Percentiles rank a stretch among this genome's conserved stretches.
phyloP scores from a whole-genome alignment of 2,888 invertebrate genomes.

The Synergus umbraculus region DNA sequence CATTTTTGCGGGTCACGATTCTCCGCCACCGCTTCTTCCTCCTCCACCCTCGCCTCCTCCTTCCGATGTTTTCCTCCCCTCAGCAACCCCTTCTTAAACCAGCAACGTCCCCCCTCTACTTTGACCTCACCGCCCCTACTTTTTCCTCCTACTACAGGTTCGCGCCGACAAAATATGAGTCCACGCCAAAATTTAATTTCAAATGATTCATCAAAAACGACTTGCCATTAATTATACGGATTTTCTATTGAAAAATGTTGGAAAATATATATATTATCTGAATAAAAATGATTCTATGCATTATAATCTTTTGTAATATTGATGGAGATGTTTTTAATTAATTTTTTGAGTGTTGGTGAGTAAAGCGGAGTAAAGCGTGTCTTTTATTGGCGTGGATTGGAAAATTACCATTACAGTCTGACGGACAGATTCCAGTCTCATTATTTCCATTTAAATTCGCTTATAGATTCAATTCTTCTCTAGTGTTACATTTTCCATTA shows the following conservation, averaged over 20 bases:
- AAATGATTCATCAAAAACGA: constrained; percentile 21
- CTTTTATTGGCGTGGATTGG: too few relatives aligned
- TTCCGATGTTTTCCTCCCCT: constrained; percentile 39
- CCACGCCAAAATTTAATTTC: constrained; percentile 26
- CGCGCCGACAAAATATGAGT: constrained; percentile 23
- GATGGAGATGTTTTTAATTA: background rate
- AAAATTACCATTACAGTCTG: too few relatives aligned
- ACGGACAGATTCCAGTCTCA: too few relatives aligned
- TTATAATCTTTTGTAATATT: background rate
- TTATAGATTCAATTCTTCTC: too few relatives aligned
- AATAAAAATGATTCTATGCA: background rate
- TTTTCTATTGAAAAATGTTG: background rate
- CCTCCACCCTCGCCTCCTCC: constrained; percentile 32
- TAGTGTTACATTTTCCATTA: too few relatives aligned
- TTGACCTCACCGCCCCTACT: constrained; percentile 32
- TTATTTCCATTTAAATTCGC: too few relatives aligned
- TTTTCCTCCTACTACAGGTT: constrained; percentile 37
- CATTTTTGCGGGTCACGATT: constrained; percentile 41
- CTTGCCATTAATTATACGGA: background rate
- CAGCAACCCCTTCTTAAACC: constrained; percentile 39
- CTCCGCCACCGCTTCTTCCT: constrained; percentile 50
- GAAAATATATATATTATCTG: background rate
- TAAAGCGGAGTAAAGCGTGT: too few relatives aligned
- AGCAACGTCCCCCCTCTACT: background rate
- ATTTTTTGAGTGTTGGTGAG: background rate